These are phyloP conservation scores for Pocota personata DNA, from an alignment of 2,888 invertebrate species.

Conservation along the genomic window DNA sequence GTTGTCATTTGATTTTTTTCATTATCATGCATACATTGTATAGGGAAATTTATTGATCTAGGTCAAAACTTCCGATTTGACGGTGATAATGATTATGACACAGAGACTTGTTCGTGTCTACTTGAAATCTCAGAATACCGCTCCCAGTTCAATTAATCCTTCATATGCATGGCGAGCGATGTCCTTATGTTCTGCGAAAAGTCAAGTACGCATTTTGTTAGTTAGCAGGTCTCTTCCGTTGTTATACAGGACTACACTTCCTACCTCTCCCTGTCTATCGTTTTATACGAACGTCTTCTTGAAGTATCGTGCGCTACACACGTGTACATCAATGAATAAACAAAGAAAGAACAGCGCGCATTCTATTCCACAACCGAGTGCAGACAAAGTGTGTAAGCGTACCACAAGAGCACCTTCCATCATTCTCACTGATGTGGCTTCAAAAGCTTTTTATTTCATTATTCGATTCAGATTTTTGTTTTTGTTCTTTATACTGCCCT, in stretches of 20 bases:
- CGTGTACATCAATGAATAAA: slow-evolving; percentile 26
- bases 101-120: too few relatives aligned
- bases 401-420: background rate
- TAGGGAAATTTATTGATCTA: slow-evolving; percentile 4
- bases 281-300: background rate
- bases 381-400: background rate
- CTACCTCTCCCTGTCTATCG: background rate
- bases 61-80: background rate
- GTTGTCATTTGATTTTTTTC: too few relatives aligned
- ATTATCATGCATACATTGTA: too few relatives aligned
- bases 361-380: background rate
- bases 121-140: too few relatives aligned
- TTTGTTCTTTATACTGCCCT: slow-evolving; percentile 20
- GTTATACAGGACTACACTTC: background rate
- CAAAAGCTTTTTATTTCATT: slow-evolving; percentile 37
- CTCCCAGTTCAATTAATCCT: background rate
- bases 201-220: background rate
- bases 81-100: too few relatives aligned
- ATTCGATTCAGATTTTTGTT: slow-evolving; percentile 12
- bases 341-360: slow-evolving; percentile 17
- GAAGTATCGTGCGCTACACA: slow-evolving; percentile 23
- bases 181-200: background rate
- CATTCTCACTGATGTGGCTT: background rate
- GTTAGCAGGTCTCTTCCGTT: background rate
- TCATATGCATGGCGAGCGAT: background rate